Evolutionary conservation across 1,140 invertebrate species (phyloP), one percentile per base, ranked within the genome.

Genomic region (Contarinia nasturtii): DNA sequence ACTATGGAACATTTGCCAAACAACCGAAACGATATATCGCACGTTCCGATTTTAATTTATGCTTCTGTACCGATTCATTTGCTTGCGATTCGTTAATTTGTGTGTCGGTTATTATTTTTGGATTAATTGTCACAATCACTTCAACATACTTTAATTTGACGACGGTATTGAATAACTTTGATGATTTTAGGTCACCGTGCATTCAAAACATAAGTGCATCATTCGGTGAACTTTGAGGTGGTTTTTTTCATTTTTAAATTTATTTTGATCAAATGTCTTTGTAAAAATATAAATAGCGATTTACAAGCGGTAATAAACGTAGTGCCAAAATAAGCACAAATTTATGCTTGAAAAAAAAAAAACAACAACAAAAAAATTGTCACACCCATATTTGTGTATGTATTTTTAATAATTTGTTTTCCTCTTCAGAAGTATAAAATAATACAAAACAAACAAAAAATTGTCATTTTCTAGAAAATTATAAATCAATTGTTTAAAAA

Each of bases 111-210:
- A 50, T 63, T 12, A 42, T 61, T 21, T 63, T 63, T 40, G 61
- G 61, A 12, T 40, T 57, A 7, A 44, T 61, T 41, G 60, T 58
- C 44, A 62, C 60, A n/a, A 54, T 61, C 33, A 48, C 58, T 7
- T 56, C 61, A 18, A 62, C 60, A 4, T 63, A 60, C 46, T 52
- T 60, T 42, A 62, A 62, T 52, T 14, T 63, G 7, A 58, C 62
- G 33, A 58, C 51, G 40, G 47, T 63, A 15, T n/a, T 2, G 10
- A 44, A 33, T 44, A 15, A 27, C 10, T 27, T 44, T n/a, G 7
- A 7, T 11, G 22, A 44, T n/a, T 44, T 44, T 11, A 22, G 43
- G 43, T 44, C 43, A 15, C 43, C 43, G 7, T 44, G 43, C 22
- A 44, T 44, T 15, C 14, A 44, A 11, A 44, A 44, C 17, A 44